Evolutionary conservation across 2,113 vertebrate genomes (phyloP), one percentile per base, ranked within the genome.

Genomic region (Gnathonemus longibarbis): DNA sequence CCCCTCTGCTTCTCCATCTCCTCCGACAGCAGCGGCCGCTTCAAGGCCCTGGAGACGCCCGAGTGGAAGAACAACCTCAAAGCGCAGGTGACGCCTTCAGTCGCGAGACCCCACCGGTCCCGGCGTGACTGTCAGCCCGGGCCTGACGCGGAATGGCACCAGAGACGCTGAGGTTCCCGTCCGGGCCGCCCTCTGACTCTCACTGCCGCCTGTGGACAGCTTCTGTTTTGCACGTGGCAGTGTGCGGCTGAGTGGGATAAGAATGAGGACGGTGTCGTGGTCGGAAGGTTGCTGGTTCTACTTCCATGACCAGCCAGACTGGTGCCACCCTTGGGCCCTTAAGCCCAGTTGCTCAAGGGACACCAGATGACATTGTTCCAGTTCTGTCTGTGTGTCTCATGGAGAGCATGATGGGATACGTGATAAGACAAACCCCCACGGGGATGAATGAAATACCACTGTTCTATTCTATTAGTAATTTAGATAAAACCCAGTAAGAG

Each of bases 1-100:
- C 93, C 95, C 3, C 93, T 96, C 90, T 95, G 95, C 80, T 92
- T 94, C 91, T 96, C 92, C 0, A 92, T 95, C 3, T 95, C 95
- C 52, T 95, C 96, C 1, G 95, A 95, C 94, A 96, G 94, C 92
- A 95, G 94, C 0, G 90, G 95, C n/a, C 90, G 92, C 91, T 96
- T 95, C 90, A 95, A 92, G 84, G 95, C 94, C 13, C 91, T 92
- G 62, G 95, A 95, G 92, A 94, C 94, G 3, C 95, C 93, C 91
- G 95, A 94, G 89, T 96, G 96, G 94, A 95, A 95, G 91, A 95
- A 95, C 83, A 94, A 95, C 93, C 94, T 97, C 84, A 95, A 96
- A 93, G 94, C 95, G 90, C 96, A 96, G 95, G 96, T 96, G 50
- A 90, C 1, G 48, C 58, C 1, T 35, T 19, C 7, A 7, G 50